Evolutionary conservation across 2,113 vertebrate species (phyloP).

Genomic region (Phalacrocorax pelagicus): DNA sequence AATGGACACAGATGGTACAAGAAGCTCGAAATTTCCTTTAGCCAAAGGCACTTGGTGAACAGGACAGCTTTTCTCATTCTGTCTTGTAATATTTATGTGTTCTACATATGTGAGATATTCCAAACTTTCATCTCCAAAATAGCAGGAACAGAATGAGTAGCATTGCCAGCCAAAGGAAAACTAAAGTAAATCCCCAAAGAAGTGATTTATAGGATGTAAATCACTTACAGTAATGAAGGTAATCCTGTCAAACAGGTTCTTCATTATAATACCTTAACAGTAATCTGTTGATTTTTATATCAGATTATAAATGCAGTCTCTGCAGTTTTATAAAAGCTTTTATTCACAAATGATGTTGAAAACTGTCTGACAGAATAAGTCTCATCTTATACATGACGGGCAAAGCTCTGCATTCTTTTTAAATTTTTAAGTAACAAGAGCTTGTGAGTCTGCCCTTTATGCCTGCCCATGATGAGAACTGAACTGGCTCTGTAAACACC

Average conservation of each 20-base stretch:
- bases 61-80: conserved; percentile 15
- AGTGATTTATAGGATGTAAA: conserved; percentile 48
- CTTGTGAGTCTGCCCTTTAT: neutral
- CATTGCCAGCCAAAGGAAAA: conserved; percentile 15
- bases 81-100: neutral
- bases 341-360: neutral
- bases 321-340: conserved; percentile 18
- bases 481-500: neutral
- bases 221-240: conserved; percentile 37
- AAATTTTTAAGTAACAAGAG: neutral
- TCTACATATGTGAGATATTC: conserved; percentile 32
- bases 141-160: neutral
- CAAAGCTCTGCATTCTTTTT: neutral
- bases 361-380: neutral
- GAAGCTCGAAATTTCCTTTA: conserved; percentile 2
- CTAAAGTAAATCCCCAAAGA: conserved; percentile 41
- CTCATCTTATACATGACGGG: neutral
- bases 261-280: conserved; percentile 45
- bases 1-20: neutral
- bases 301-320: neutral
- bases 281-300: conserved; percentile 56
- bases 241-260: conserved; percentile 35
- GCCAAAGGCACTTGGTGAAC: conserved; percentile 27
- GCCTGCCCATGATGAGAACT: neutral
- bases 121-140: conserved; percentile 47